These are phyloP conservation scores for Sebastiscus tertius DNA, from an alignment of 2,797 vertebrate species.

Conservation along the genomic window DNA sequence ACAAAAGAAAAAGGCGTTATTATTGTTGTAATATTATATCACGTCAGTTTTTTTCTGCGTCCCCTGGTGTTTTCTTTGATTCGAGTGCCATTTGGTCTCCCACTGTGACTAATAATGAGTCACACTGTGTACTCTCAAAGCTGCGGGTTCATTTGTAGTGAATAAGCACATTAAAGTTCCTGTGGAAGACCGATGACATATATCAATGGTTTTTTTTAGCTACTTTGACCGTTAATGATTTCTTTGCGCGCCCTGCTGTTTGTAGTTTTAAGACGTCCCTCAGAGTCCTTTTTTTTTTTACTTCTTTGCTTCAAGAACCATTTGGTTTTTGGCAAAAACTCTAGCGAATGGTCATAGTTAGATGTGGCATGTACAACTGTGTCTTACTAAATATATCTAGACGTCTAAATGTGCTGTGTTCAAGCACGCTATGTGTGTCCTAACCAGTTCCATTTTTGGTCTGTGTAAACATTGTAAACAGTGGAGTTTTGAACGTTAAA, in stretches of 20 bases:
- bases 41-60: background rate
- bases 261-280: constrained; percentile 25
- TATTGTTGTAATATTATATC: background rate
- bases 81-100: constrained; percentile 36
- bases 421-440: background rate
- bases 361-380: constrained; percentile 15
- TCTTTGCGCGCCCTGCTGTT: constrained; percentile 30
- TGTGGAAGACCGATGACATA: constrained; percentile 9
- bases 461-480: constrained; percentile 27
- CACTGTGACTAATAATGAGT: constrained; percentile 52
- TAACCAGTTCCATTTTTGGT: constrained; percentile 19
- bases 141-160: constrained; percentile 42
- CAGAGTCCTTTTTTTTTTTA: constrained; percentile 9
- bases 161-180: constrained; percentile 50
- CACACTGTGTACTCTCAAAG: constrained; percentile 10
- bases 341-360: constrained; percentile 3
- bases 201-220: constrained; percentile 6
- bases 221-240: constrained; percentile 38
- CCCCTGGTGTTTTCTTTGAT: constrained; percentile 45
- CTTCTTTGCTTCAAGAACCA: constrained; percentile 9
- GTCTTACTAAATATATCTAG: constrained; percentile 26
- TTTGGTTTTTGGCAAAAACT: constrained; percentile 22
- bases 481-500: background rate
- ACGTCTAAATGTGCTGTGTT: constrained; percentile 14
- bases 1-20: too few species aligned